phyloP scores from a whole-genome alignment of 1,140 invertebrate species.

The Holcopasites calliopsidis region DNA sequence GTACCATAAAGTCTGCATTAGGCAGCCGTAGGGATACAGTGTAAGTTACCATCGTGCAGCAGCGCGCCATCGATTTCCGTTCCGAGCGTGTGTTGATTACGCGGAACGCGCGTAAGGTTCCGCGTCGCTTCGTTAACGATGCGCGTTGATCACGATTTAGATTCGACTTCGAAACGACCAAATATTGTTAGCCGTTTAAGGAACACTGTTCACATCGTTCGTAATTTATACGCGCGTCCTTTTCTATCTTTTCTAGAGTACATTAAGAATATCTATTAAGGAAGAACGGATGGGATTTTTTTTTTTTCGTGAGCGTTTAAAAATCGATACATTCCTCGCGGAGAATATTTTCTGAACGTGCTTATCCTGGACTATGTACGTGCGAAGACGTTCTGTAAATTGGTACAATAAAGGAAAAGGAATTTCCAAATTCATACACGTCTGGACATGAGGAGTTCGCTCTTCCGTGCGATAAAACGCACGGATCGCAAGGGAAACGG shows the following conservation, averaged over 20 bases:
- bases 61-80: neutral
- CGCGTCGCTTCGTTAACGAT: neutral
- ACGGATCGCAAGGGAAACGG: neutral
- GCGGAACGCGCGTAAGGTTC: neutral
- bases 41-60: constrained; percentile 64
- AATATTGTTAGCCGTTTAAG: constrained; percentile 77
- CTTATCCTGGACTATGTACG: too few relatives aligned
- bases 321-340: constrained; percentile 1
- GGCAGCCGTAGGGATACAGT: constrained; percentile 42
- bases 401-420: neutral
- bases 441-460: too few relatives aligned
- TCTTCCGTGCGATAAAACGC: neutral
- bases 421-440: neutral
- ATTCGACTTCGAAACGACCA: constrained; percentile 73
- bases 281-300: too few relatives aligned
- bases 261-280: too few relatives aligned
- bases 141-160: constrained; percentile 23
- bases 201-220: constrained; percentile 53
- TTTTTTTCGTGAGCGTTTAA: too few relatives aligned
- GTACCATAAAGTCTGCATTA: constrained; percentile 42
- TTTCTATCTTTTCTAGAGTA: too few relatives aligned
- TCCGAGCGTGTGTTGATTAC: too few relatives aligned
- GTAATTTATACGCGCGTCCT: neutral
- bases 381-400: too few relatives aligned
- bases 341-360: too few relatives aligned